Conservation (phyloP, 1,140 invertebrate genomes). For the Zelostemma sp. region DNA sequence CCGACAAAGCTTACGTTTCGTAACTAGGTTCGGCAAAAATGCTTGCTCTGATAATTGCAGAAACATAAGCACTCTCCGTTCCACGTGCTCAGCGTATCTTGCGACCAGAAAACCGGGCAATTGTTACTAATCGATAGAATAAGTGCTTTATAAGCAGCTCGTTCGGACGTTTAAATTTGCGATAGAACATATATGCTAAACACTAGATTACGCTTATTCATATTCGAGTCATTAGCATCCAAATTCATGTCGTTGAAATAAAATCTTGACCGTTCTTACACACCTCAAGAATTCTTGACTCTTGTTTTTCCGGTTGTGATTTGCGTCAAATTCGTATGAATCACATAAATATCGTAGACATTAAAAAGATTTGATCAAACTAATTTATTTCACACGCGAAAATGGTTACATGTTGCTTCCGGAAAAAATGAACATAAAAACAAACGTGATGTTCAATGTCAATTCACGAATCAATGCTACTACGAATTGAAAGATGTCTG, state of each 20-base stretch:
- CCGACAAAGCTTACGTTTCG: background rate
- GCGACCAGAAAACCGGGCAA: slow-evolving; percentile 58
- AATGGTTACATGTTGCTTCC: too few relatives aligned
- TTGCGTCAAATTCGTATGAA: too few relatives aligned
- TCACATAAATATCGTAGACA: too few relatives aligned
- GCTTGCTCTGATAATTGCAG: background rate
- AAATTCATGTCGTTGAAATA: slow-evolving; percentile 10
- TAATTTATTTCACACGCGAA: too few relatives aligned
- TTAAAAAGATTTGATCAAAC: too few relatives aligned
- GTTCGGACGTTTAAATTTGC: background rate
- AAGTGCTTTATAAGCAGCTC: slow-evolving; percentile 5
- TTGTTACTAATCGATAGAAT: slow-evolving; percentile 51
- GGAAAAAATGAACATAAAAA: too few relatives aligned
- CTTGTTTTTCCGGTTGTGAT: too few relatives aligned
- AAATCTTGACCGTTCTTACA: too few relatives aligned
- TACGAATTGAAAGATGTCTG: too few relatives aligned
- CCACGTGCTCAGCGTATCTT: slow-evolving; percentile 62
- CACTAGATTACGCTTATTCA: slow-evolving; percentile 54
- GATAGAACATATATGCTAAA: slow-evolving; percentile 10
- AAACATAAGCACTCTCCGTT: slow-evolving; percentile 36
- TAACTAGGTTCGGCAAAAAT: background rate
- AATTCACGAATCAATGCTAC: too few relatives aligned
- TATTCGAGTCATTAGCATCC: slow-evolving; percentile 50
- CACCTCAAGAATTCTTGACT: too few relatives aligned
- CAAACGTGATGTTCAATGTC: too few relatives aligned